Conservation (phyloP, 2,888 invertebrate species). For the Eretmocerus hayati region DNA sequence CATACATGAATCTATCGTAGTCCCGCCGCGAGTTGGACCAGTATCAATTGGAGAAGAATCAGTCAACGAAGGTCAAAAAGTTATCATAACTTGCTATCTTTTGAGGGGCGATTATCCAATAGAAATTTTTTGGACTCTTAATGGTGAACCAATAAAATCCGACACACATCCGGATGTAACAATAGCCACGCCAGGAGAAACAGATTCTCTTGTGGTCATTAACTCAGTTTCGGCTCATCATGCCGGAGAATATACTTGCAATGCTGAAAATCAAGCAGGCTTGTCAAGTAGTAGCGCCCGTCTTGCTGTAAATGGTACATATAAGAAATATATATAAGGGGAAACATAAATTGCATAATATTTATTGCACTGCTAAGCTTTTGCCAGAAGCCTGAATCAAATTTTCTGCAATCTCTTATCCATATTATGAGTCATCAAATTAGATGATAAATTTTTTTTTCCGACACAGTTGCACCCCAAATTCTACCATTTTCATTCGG, state of each 20-base stretch:
- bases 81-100: constrained; percentile 62
- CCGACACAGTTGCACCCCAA: constrained; percentile 64
- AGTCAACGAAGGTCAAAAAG: constrained; percentile 66
- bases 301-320: constrained; percentile 53
- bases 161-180: constrained; percentile 47
- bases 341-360: too few relatives aligned
- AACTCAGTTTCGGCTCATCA: constrained; percentile 52
- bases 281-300: constrained; percentile 47
- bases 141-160: constrained; percentile 43
- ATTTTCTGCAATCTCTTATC: too few relatives aligned
- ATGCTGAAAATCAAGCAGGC: constrained; percentile 53
- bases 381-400: too few relatives aligned
- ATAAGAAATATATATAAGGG: too few relatives aligned
- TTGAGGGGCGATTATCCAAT: constrained; percentile 67
- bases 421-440: too few relatives aligned
- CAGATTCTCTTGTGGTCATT: constrained; percentile 51
- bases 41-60: constrained; percentile 54
- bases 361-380: too few relatives aligned
- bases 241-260: constrained; percentile 55
- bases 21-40: constrained; percentile 52
- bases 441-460: constrained; percentile 6
- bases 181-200: constrained; percentile 54
- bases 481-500: constrained; percentile 66
- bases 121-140: constrained; percentile 61
- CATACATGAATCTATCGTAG: too few relatives aligned